phyloP scores from a whole-genome alignment of 2,888 invertebrate genomes.

The Toxonevra muliebris region DNA sequence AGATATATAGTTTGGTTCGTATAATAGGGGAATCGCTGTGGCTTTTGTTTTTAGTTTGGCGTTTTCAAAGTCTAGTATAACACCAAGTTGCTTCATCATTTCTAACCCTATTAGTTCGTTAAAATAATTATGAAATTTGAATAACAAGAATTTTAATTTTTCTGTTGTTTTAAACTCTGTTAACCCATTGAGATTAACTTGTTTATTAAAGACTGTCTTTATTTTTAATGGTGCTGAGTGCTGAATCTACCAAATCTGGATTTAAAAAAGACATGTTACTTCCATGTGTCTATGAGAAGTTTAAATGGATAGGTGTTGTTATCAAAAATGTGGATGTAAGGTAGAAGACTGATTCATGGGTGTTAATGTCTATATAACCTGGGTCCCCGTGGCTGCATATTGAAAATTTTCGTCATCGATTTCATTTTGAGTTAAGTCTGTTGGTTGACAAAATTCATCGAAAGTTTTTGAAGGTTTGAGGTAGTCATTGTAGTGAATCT shows the following conservation, averaged over 20 bases:
- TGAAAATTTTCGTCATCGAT: constrained; percentile 12
- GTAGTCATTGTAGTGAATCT: not conserved
- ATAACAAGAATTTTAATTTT: not conserved
- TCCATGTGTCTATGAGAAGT: not conserved
- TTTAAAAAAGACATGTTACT: no score
- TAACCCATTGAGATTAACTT: not conserved
- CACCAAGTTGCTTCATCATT: not conserved
- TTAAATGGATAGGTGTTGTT: not conserved
- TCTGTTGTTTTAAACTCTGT: not conserved
- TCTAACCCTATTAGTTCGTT: constrained; percentile 13
- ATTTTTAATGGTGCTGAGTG: not conserved
- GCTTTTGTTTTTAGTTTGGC: not conserved
- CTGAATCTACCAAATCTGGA: not conserved
- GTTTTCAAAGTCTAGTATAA: not conserved
- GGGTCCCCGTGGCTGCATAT: constrained; percentile 2
- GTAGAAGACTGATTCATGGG: not conserved
- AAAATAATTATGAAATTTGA: constrained; percentile 15
- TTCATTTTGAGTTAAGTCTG: not conserved
- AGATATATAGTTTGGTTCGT: not conserved
- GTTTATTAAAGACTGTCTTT: no score
- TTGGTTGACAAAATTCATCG: not conserved
- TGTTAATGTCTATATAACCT: constrained; percentile 9
- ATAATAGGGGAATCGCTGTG: not conserved
- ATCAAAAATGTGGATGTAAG: not conserved
- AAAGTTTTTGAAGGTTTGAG: not conserved